Conservation (phyloP, 2,888 invertebrate species). For the Pseudanteris insignis region DNA sequence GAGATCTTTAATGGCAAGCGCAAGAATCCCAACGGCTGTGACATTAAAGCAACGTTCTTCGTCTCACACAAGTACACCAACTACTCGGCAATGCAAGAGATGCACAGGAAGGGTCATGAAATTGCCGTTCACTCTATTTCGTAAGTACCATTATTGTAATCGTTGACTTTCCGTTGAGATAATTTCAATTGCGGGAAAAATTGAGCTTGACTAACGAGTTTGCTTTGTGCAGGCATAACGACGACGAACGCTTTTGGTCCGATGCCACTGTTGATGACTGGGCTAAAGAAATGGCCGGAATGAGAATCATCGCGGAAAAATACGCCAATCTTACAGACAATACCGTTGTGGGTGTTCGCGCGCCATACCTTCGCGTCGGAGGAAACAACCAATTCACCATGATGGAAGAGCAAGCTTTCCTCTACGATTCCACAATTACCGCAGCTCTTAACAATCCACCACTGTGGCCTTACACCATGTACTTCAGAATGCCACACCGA, state of each 20-base stretch:
- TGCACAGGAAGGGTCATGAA: conserved; percentile 90
- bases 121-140: conserved; percentile 94
- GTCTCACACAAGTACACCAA: conserved; percentile 93
- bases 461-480: conserved; percentile 98
- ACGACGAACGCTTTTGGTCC: conserved; percentile 92
- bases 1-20: conserved; percentile 90
- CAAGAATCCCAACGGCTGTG: conserved; percentile 92
- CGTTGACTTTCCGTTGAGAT: background rate
- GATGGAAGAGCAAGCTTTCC: conserved; percentile 96
- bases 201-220: background rate
- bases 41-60: conserved; percentile 92
- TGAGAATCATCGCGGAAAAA: conserved; percentile 89
- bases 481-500: conserved; percentile 94
- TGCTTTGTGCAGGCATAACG: conserved; percentile 88
- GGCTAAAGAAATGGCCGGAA: conserved; percentile 95
- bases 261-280: conserved; percentile 91
- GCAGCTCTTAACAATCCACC: conserved; percentile 91
- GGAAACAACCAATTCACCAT: conserved; percentile 97
- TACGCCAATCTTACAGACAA: conserved; percentile 90
- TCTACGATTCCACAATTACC: conserved; percentile 95
- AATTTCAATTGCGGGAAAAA: background rate
- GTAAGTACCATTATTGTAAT: conserved; percentile 72
- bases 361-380: conserved; percentile 89
- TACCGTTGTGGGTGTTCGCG: conserved; percentile 89
- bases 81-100: conserved; percentile 92